A percentile compares a stretch with the other conserved stretches of the same genome.
Conservation (phyloP, 2,888 invertebrate genomes). For the Ischnus inquisitorius region DNA sequence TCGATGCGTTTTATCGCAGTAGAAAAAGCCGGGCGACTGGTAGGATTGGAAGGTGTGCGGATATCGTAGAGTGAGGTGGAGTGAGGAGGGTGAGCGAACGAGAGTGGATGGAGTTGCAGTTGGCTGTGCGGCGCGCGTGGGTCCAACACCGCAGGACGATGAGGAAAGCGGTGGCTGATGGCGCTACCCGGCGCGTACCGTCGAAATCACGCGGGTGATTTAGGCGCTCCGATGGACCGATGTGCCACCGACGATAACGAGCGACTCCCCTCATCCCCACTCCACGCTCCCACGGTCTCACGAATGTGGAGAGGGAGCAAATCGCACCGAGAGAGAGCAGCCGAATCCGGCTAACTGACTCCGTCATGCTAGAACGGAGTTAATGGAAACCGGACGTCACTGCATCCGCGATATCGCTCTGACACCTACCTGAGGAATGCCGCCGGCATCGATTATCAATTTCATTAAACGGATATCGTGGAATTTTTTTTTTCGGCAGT, state of each 20-base stretch:
- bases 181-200: conserved; percentile 53
- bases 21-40: conserved; percentile 47
- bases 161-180: conserved; percentile 55
- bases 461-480: conserved; percentile 46
- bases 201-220: conserved; percentile 69
- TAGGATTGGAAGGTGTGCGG: conserved; percentile 58
- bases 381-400: conserved; percentile 69
- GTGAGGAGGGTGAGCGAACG: conserved; percentile 71
- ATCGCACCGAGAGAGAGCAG: conserved; percentile 25
- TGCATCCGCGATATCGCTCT: conserved; percentile 54
- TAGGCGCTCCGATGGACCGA: conserved; percentile 68
- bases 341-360: conserved; percentile 59
- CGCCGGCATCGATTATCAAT: conserved; percentile 51
- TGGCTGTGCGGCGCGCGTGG: conserved; percentile 45
- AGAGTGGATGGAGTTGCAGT: conserved; percentile 36
- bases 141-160: conserved; percentile 40
- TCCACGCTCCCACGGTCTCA: not conserved
- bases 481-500: conserved; percentile 24
- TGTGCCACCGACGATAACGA: conserved; percentile 67
- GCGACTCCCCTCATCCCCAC: conserved; percentile 44
- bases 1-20: conserved; percentile 69
- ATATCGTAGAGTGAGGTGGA: conserved; percentile 67
- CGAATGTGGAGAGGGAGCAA: conserved; percentile 13
- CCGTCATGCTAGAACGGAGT: conserved; percentile 66
- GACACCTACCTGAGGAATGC: conserved; percentile 68